phyloP scores from a whole-genome alignment of 2,113 vertebrate genomes.

The Dissostichus mawsoni region DNA sequence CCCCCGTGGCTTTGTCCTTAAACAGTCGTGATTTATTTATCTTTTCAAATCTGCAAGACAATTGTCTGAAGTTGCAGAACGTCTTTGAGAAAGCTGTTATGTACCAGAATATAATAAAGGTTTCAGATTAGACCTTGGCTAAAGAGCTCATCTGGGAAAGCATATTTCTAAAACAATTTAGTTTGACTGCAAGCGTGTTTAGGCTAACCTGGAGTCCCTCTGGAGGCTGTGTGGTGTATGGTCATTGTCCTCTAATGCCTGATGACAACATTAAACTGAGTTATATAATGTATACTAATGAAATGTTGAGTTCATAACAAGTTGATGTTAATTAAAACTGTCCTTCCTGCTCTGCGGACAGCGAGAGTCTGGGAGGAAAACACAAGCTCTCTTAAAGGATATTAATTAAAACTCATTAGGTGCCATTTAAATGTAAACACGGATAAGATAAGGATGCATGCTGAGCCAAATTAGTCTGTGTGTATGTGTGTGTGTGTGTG shows the following conservation, averaged over 20 bases:
- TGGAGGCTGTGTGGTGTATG: constrained; percentile 1
- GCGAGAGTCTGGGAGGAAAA: constrained; percentile 26
- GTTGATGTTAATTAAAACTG: constrained; percentile 38
- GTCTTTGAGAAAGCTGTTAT: constrained; percentile 5
- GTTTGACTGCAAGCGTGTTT: neutral
- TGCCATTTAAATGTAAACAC: constrained; percentile 14
- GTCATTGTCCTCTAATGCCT: neutral
- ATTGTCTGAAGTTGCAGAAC: neutral
- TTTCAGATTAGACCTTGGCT: neutral
- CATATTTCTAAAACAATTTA: constrained; percentile 6
- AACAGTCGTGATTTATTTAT: neutral
- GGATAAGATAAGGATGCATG: constrained; percentile 14
- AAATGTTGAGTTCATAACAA: constrained; percentile 47
- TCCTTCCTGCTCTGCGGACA: constrained; percentile 48
- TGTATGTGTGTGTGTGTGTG: neutral
- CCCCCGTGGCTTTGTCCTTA: neutral
- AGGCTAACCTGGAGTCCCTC: neutral
- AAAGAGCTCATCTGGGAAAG: neutral
- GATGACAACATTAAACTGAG: constrained; percentile 29
- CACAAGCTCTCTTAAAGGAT: constrained; percentile 39
- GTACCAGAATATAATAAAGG: constrained; percentile 5
- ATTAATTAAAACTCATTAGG: constrained; percentile 50
- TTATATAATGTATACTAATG: constrained; percentile 37
- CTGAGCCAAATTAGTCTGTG: neutral
- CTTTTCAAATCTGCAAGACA: neutral